phyloP scores from a whole-genome alignment of 1,140 invertebrate genomes.

The Drosophila pseudoananassae region DNA sequence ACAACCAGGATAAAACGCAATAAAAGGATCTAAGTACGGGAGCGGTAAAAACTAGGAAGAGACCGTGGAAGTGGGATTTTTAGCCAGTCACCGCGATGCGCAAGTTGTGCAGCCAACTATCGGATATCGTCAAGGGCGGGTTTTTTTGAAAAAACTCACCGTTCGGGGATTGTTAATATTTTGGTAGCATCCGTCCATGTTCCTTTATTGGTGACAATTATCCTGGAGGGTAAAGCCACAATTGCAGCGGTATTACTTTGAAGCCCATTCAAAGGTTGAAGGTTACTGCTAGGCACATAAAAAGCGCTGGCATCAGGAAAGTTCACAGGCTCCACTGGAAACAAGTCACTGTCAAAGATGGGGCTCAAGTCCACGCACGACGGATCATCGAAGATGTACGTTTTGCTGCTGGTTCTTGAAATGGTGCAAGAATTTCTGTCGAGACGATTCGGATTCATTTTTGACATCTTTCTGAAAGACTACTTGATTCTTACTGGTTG shows the following conservation, averaged over 20 bases:
- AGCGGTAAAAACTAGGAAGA: conserved; percentile 14
- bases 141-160: conserved; percentile 24
- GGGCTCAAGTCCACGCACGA: not conserved
- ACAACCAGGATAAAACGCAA: not conserved
- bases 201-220: not conserved
- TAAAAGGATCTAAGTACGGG: not conserved
- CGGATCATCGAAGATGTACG: not conserved
- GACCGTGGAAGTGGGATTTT: not conserved
- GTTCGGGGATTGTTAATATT: not conserved
- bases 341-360: not conserved
- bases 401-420: conserved; percentile 4
- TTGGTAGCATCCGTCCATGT: not conserved
- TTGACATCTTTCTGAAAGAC: not conserved
- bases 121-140: conserved; percentile 10
- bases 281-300: not conserved
- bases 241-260: not conserved
- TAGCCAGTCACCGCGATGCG: conserved; percentile 7
- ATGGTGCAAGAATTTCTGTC: conserved; percentile 2
- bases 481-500: conserved; percentile 16
- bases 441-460: not conserved
- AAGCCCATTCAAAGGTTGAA: not conserved
- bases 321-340: not conserved
- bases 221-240: not conserved
- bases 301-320: not conserved
- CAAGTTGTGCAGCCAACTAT: not conserved